These are phyloP conservation scores for Arnoldichthys spilopterus DNA, from an alignment of 2,797 vertebrate genomes.

Conservation along the genomic window DNA sequence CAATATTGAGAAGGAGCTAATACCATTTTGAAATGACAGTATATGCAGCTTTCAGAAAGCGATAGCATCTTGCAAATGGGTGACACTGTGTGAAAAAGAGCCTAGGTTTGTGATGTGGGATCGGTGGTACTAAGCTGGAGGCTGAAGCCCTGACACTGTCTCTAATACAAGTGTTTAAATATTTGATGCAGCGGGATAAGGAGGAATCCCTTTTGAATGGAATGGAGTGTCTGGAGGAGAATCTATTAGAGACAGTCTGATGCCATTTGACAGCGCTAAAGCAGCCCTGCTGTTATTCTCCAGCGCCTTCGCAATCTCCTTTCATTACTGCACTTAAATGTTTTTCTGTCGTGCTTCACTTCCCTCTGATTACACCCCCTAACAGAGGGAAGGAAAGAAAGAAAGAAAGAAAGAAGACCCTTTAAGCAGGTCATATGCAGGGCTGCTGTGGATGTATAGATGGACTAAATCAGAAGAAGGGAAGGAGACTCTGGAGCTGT, in stretches of 20 bases:
- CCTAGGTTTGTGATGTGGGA: slow-evolving; percentile 44
- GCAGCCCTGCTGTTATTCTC: slow-evolving; percentile 89
- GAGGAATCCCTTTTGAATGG: slow-evolving; percentile 91
- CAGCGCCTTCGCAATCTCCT: slow-evolving; percentile 90
- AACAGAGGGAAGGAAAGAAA: slow-evolving; percentile 35
- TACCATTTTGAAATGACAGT: slow-evolving; percentile 73
- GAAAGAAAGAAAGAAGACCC: neutral
- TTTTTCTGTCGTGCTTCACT: slow-evolving; percentile 91
- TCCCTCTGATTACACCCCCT: slow-evolving; percentile 88
- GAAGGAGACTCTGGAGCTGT: slow-evolving; percentile 17
- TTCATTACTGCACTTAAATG: slow-evolving; percentile 90
- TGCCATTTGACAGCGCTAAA: slow-evolving; percentile 88
- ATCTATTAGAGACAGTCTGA: slow-evolving; percentile 92
- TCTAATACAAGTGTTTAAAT: slow-evolving; percentile 92
- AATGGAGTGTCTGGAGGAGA: slow-evolving; percentile 91
- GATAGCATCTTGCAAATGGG: slow-evolving; percentile 45
- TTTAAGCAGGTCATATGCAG: slow-evolving; percentile 32
- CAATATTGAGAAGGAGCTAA: slow-evolving; percentile 65
- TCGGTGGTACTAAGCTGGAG: slow-evolving; percentile 72
- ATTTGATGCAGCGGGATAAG: slow-evolving; percentile 92
- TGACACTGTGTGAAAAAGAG: slow-evolving; percentile 58
- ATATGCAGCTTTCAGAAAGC: slow-evolving; percentile 34
- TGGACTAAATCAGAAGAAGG: slow-evolving; percentile 41
- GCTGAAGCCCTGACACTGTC: slow-evolving; percentile 64
- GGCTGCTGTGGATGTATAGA: slow-evolving; percentile 6